Evolutionary conservation across 2,113 vertebrate species (phyloP), one percentile per base, ranked within the genome.

Genomic region (Ptilonorhynchus violaceus): DNA sequence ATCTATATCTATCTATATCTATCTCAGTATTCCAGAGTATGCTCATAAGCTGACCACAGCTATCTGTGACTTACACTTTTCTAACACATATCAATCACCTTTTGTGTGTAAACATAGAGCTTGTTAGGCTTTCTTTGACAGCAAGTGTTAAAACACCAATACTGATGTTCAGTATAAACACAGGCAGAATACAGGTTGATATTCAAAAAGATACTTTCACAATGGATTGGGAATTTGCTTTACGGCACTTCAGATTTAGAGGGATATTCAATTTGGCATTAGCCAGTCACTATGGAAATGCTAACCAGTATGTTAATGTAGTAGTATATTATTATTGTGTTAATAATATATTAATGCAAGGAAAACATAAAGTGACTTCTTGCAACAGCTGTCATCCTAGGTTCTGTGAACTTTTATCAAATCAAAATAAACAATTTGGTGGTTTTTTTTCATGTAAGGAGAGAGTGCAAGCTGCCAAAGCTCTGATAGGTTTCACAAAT

Each of bases 361-460:
- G 23, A 52, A 93, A 97, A 93, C 11, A 59, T 64, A 82, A 89
- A 86, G 59, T 33, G 37, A 16, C 18, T 74, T 97, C 96, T 96
- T 58, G 86, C 50, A 92, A 46, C 41, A 87, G 86, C 56, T 78
- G 37, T 94, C 88, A 91, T 78, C 15, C 8, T 95, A 74, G n/a
- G 15, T 56, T 28, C 47, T 96, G 60, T 87, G 85, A 97, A 93
- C 46, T 91, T 94, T 55, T 80, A 62, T 33, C 41, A 95, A 97
- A 96, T 92, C 89, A 93, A 97, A 95, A 86, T 94, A 85, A 95
- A 82, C 49, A 87, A 6, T 69, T 58, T 47, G 90, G 7, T 72
- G 90, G 7, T 72, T 46, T 52, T 72, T 72, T 52, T 58, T 58
- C 89, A 89, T 2, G 2, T 58, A 88, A 79, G 37, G 74, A 75